A percentile compares a stretch with the other conserved stretches of the same genome.
Evolutionary conservation across 2,113 vertebrate genomes (phyloP).

Genomic region (Rhineura floridana): DNA sequence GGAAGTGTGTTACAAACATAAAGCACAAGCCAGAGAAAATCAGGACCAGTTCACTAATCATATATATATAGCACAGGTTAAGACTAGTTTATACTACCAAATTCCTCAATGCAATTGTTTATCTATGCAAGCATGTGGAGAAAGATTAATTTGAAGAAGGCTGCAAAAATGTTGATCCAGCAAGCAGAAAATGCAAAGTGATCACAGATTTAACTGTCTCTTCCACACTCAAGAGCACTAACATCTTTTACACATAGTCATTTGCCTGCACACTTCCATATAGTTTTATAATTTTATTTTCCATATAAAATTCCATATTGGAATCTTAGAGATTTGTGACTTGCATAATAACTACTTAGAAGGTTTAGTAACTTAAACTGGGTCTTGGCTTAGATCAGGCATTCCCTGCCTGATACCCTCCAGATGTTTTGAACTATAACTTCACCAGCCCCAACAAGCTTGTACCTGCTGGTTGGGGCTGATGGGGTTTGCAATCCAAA

Average conservation of each 20-base stretch:
- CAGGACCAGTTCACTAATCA: not conserved
- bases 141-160: not conserved
- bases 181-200: not conserved
- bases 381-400: too few species aligned
- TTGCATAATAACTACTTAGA: not conserved
- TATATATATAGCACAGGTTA: not conserved
- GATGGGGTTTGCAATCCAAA: too few species aligned
- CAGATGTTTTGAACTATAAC: too few species aligned
- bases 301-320: not conserved
- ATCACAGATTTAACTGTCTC: not conserved
- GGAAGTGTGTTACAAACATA: conserved; percentile 1
- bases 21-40: not conserved
- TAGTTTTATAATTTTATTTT: not conserved
- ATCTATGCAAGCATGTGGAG: not conserved
- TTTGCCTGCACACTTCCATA: not conserved
- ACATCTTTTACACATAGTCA: not conserved
- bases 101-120: not conserved
- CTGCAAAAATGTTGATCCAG: not conserved
- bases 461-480: too few species aligned
- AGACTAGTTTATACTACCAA: not conserved
- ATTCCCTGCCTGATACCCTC: too few species aligned
- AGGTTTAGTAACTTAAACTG: too few species aligned
- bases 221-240: not conserved
- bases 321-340: not conserved
- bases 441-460: too few species aligned